Conservation (phyloP, 1,140 invertebrate species). For the Pentalonia nigronervosa region DNA sequence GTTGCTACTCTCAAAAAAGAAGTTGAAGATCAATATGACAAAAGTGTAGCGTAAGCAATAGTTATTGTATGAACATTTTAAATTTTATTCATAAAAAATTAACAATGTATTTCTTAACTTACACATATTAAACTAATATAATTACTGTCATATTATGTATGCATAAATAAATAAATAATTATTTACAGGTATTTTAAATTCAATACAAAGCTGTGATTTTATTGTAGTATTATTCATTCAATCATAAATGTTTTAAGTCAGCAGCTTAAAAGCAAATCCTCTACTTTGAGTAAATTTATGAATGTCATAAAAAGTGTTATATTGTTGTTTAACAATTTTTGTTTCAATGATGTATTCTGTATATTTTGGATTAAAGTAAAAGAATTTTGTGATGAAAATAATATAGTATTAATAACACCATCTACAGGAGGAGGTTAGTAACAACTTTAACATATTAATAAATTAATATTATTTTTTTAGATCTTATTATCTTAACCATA, state of each 20-base stretch:
- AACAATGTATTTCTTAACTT: no score
- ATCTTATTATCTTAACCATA: background rate
- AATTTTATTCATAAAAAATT: no score
- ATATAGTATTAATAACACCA: background rate
- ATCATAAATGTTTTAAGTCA: constrained; percentile 39
- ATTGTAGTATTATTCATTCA: background rate
- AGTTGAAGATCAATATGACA: no score
- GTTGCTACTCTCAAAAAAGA: no score
- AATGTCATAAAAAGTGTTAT: constrained; percentile 21
- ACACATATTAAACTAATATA: no score
- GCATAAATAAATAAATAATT: no score
- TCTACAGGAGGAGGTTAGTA: background rate
- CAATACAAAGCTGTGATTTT: no score
- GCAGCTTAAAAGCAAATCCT: background rate
- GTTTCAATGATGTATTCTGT: background rate
- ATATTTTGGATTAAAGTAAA: background rate
- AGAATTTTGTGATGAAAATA: background rate
- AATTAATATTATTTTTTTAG: background rate
- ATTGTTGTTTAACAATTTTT: background rate
- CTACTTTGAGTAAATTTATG: background rate
- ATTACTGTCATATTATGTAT: no score
- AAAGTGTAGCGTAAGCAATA: no score
- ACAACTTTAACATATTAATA: background rate
- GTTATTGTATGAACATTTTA: no score
- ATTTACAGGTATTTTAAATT: no score